phyloP scores from a whole-genome alignment of 2,797 vertebrate species.

The Malacoraja senta region DNA sequence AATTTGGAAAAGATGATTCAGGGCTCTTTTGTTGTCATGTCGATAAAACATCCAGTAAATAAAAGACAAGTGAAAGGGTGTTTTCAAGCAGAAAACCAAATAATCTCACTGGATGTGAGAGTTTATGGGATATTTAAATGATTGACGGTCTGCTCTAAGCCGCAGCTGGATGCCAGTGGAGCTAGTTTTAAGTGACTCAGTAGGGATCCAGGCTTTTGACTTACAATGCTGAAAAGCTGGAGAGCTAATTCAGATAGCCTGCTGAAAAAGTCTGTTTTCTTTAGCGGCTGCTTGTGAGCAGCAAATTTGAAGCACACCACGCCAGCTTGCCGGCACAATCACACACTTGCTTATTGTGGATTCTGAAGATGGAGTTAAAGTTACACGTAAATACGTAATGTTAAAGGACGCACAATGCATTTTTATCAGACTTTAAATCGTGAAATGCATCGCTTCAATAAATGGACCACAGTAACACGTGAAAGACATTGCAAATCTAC shows the following conservation, averaged over 20 bases:
- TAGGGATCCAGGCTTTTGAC: slow-evolving; percentile 46
- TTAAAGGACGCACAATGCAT: background rate
- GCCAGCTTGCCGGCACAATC: background rate
- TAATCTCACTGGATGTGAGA: slow-evolving; percentile 44
- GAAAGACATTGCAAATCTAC: background rate
- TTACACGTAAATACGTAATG: background rate
- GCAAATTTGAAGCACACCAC: slow-evolving; percentile 22
- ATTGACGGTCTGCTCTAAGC: slow-evolving; percentile 45
- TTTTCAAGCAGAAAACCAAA: slow-evolving; percentile 50
- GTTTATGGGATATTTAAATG: slow-evolving; percentile 44
- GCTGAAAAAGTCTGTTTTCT: slow-evolving; percentile 15
- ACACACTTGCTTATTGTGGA: background rate
- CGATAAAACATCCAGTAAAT: slow-evolving; percentile 39
- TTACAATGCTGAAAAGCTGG: slow-evolving; percentile 43
- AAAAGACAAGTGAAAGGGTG: slow-evolving; percentile 41
- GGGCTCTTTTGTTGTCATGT: slow-evolving; percentile 41
- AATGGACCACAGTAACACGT: background rate
- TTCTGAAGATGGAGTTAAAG: background rate
- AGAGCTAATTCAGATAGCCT: slow-evolving; percentile 45
- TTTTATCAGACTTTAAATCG: background rate
- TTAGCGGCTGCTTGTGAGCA: slow-evolving; percentile 18
- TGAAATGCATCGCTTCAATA: background rate
- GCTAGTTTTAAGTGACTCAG: slow-evolving; percentile 42
- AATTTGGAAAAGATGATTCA: slow-evolving; percentile 24
- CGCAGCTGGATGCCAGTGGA: slow-evolving; percentile 45